Percentiles rank a stretch among this genome's conserved stretches.
Evolutionary conservation across 2,797 vertebrate genomes (phyloP).

Genomic region (Eulemur mongoz): DNA sequence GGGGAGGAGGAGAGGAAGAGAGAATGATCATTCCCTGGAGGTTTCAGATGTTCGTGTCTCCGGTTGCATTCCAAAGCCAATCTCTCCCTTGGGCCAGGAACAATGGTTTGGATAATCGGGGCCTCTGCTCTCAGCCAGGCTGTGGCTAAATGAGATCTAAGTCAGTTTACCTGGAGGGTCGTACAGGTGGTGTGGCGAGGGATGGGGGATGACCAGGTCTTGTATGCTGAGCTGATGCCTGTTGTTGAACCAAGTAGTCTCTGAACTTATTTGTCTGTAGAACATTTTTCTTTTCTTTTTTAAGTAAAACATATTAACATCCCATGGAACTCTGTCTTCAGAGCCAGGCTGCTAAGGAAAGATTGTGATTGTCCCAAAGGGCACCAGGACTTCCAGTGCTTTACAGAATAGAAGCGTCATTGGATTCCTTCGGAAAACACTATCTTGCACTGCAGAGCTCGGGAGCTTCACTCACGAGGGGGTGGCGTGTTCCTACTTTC

Average conservation of each 20-base stretch:
- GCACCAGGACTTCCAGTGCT: neutral
- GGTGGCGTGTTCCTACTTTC: neutral
- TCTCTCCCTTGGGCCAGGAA: neutral
- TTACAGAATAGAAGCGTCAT: neutral
- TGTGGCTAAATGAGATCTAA: neutral
- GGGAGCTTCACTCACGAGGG: neutral
- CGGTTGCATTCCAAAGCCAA: neutral
- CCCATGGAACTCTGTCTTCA: neutral
- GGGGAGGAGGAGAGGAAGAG: neutral
- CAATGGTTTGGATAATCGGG: neutral
- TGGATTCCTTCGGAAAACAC: neutral
- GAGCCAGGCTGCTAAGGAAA: neutral
- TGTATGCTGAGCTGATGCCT: neutral
- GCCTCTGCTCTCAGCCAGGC: neutral
- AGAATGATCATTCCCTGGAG: neutral
- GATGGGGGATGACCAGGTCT: neutral
- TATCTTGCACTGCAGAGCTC: neutral
- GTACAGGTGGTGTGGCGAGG: neutral
- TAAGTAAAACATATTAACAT: neutral
- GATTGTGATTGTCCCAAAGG: neutral
- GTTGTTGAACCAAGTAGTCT: neutral
- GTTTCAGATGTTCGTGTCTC: neutral
- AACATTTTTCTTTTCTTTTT: neutral
- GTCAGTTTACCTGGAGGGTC: neutral
- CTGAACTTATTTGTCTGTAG: neutral